phyloP scores from a whole-genome alignment of 2,888 invertebrate species.

The Latrodectus elegans region DNA sequence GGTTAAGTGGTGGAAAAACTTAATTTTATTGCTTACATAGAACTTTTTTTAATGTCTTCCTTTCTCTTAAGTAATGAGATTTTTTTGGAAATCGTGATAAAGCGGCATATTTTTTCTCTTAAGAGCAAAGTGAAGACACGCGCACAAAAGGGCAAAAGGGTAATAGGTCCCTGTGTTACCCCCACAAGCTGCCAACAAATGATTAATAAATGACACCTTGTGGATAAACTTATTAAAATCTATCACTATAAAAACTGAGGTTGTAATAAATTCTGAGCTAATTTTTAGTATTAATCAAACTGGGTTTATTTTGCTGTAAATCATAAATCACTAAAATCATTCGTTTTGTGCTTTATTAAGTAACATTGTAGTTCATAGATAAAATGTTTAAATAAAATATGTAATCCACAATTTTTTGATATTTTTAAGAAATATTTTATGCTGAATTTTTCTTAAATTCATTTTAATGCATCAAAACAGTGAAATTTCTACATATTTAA shows the following conservation, averaged over 20 bases:
- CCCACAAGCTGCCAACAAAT: slow-evolving; percentile 16
- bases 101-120: slow-evolving; percentile 4
- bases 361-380: too few species aligned
- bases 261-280: neutral
- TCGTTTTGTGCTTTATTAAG: too few species aligned
- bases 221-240: neutral
- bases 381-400: too few species aligned
- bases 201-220: slow-evolving; percentile 40
- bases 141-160: slow-evolving; percentile 30
- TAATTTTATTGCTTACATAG: neutral
- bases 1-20: neutral
- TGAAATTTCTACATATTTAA: too few species aligned
- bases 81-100: slow-evolving; percentile 46
- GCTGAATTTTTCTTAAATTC: too few species aligned
- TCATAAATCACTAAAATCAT: too few species aligned
- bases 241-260: too few species aligned
- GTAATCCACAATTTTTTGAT: too few species aligned
- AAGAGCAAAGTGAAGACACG: slow-evolving; percentile 33
- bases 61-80: slow-evolving; percentile 24
- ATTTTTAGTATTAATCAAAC: neutral
- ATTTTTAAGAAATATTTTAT: too few species aligned
- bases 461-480: too few species aligned
- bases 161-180: slow-evolving; percentile 44
- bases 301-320: too few species aligned
- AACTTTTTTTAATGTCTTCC: slow-evolving; percentile 33